Percentiles rank a stretch among this genome's conserved stretches.
phyloP scores from a whole-genome alignment of 2,797 vertebrate species.

The Trichosurus vulpecula region DNA sequence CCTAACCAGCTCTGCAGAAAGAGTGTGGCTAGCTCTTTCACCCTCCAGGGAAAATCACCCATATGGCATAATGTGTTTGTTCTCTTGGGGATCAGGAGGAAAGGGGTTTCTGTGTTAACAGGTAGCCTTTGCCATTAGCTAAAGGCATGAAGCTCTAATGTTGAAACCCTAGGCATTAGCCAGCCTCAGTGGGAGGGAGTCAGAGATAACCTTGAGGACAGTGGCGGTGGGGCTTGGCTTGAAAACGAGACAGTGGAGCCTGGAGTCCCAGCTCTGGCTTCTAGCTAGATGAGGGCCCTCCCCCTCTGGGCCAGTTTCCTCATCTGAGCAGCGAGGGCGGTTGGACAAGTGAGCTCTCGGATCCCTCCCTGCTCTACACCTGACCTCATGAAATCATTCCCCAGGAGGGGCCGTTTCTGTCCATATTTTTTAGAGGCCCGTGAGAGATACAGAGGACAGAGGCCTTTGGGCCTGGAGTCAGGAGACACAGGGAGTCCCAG shows the following conservation, averaged over 20 bases:
- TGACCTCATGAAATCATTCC: too few species aligned
- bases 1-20: too few species aligned
- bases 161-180: too few species aligned
- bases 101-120: neutral
- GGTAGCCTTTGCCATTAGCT: neutral
- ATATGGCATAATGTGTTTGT: neutral
- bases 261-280: too few species aligned
- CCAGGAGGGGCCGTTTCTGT: neutral
- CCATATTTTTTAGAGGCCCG: neutral
- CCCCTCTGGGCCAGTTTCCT: neutral
- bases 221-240: neutral
- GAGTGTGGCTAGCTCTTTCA: too few species aligned
- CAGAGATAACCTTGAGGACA: neutral
- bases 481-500: too few species aligned
- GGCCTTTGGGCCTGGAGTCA: neutral
- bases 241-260: neutral
- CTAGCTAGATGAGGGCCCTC: neutral
- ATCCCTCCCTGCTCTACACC: too few species aligned
- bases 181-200: too few species aligned
- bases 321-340: neutral
- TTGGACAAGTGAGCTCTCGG: neutral
- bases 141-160: neutral
- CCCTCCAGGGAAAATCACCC: too few species aligned
- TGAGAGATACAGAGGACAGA: neutral
- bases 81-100: neutral